Conservation (phyloP, 2,797 vertebrate genomes). For the Hemitrygon akajei region DNA sequence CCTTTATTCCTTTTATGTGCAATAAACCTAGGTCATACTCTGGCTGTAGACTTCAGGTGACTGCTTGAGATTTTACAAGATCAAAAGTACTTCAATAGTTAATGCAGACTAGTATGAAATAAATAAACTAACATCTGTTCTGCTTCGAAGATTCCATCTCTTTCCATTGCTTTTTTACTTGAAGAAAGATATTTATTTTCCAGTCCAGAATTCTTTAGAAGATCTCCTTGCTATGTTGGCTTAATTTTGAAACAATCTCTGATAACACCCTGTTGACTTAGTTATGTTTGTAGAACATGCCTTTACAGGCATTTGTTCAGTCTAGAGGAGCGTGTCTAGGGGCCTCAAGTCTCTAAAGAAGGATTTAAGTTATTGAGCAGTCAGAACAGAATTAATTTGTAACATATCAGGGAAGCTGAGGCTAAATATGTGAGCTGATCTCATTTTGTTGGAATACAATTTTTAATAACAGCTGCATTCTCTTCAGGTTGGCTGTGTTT, state of each 20-base stretch:
- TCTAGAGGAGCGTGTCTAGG: neutral
- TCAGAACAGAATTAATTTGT: conserved; percentile 26
- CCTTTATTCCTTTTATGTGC: neutral
- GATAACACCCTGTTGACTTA: neutral
- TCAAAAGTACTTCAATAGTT: neutral
- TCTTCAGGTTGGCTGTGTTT: neutral
- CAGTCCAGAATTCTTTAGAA: neutral
- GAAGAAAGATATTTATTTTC: neutral
- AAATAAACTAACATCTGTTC: neutral
- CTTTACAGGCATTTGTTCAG: neutral
- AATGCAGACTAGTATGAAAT: neutral
- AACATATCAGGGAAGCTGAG: neutral
- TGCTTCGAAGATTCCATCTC: neutral
- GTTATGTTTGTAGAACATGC: neutral
- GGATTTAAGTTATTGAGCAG: conserved; percentile 21
- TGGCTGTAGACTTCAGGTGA: neutral
- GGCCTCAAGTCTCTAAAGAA: conserved; percentile 9
- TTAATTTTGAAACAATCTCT: neutral
- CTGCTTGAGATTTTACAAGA: neutral
- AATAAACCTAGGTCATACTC: neutral
- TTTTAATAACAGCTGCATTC: conserved; percentile 33
- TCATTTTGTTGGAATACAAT: neutral
- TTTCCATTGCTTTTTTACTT: neutral
- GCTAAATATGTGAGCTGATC: conserved; percentile 22
- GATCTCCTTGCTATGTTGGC: neutral